phyloP scores from a whole-genome alignment of 2,113 vertebrate species.

The Aspidoscelis tigris region DNA sequence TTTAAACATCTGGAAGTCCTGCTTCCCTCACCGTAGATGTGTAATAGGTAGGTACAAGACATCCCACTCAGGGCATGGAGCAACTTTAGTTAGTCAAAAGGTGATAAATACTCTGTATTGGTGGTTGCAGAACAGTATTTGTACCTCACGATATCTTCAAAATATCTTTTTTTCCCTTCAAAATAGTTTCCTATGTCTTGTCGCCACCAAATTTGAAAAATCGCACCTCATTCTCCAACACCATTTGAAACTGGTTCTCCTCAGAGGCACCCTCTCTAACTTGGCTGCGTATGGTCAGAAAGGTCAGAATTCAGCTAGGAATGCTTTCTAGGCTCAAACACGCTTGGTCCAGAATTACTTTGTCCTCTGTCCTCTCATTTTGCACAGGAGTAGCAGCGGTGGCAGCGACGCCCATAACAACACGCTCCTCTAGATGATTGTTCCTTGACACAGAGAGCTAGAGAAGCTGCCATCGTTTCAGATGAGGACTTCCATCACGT shows the following conservation, averaged over 20 bases:
- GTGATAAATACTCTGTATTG: rapidly evolving
- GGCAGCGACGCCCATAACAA: not conserved
- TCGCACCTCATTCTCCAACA: slow-evolving; percentile 21
- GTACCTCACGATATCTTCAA: not conserved
- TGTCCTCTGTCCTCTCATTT: slow-evolving; percentile 43
- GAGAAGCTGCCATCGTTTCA: slow-evolving; percentile 41
- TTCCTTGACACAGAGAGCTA: not conserved
- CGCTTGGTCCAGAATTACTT: slow-evolving; percentile 41
- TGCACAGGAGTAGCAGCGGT: slow-evolving; percentile 10
- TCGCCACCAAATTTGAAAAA: slow-evolving; percentile 26
- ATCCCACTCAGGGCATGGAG: not conserved
- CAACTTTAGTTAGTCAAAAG: not conserved
- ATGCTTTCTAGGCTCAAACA: slow-evolving; percentile 32
- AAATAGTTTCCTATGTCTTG: slow-evolving; percentile 43
- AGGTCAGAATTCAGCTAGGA: slow-evolving; percentile 31
- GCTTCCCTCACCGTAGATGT: slow-evolving; percentile 7
- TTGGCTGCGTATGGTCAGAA: not conserved
- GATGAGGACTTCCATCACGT: slow-evolving; percentile 85
- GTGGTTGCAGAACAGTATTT: slow-evolving; percentile 7
- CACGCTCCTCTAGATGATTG: not conserved
- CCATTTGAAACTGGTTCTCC: not conserved
- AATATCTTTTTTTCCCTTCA: slow-evolving; percentile 11
- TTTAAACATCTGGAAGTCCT: slow-evolving; percentile 29
- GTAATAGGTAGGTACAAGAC: not conserved
- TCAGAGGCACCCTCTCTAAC: slow-evolving; percentile 16